Conservation (phyloP, 2,113 vertebrate genomes). For the Rhea americana region DNA sequence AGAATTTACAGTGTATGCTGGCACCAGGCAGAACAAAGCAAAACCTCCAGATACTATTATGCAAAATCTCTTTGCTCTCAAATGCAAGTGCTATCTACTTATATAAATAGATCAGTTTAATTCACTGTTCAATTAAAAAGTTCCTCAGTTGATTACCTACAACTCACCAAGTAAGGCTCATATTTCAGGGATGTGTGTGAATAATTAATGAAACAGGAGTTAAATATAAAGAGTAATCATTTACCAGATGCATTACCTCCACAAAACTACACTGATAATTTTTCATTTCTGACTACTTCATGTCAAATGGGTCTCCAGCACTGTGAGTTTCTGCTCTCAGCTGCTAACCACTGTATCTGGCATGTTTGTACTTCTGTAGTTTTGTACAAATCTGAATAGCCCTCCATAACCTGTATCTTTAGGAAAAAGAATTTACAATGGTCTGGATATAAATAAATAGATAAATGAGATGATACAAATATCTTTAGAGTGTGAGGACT, state of each 20-base stretch:
- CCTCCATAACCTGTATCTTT: neutral
- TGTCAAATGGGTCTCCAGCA: neutral
- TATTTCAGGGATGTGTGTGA: neutral
- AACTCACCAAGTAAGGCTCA: neutral
- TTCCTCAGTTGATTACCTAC: neutral
- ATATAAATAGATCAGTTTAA: neutral
- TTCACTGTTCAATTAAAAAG: conserved; percentile 33
- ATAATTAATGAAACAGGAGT: neutral
- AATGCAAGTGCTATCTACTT: neutral
- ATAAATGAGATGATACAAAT: neutral
- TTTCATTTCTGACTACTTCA: neutral
- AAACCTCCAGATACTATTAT: neutral
- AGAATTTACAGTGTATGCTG: neutral
- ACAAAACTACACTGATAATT: neutral
- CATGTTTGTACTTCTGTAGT: neutral
- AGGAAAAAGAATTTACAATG: neutral
- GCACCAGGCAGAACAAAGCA: neutral
- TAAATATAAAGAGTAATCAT: neutral
- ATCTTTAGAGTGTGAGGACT: neutral
- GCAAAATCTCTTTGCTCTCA: neutral
- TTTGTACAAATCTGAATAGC: neutral
- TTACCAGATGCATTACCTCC: neutral
- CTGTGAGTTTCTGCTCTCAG: neutral
- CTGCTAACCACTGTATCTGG: neutral
- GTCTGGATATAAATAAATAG: neutral